Conservation (phyloP, 2,797 vertebrate genomes). For the Esox masquinongy region DNA sequence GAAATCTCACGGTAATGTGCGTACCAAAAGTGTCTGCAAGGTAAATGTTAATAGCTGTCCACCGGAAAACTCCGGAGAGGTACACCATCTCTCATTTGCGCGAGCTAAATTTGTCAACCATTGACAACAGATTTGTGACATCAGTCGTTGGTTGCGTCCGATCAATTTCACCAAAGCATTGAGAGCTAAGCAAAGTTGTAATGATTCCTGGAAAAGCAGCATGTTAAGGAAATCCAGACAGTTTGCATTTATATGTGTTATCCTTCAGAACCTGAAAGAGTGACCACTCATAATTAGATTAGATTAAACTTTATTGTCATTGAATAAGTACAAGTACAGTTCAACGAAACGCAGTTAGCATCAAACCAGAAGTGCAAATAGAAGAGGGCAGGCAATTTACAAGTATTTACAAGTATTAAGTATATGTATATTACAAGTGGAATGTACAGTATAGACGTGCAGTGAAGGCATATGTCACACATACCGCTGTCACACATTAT, state of each 20-base stretch:
- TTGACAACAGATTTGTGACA: neutral
- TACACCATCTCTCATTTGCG: neutral
- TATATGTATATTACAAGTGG: too few species aligned
- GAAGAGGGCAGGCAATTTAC: too few species aligned
- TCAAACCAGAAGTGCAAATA: too few species aligned
- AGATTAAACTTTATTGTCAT: too few species aligned
- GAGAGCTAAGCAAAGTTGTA: too few species aligned
- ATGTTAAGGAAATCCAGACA: neutral
- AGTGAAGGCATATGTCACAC: too few species aligned
- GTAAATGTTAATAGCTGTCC: neutral
- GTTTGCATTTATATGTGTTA: neutral
- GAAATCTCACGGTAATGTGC: neutral
- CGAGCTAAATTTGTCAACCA: neutral
- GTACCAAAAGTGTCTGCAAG: neutral
- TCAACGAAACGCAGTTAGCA: too few species aligned
- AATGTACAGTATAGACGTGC: too few species aligned
- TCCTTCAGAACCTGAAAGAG: neutral
- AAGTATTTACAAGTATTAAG: too few species aligned
- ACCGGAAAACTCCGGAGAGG: neutral
- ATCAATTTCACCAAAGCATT: neutral
- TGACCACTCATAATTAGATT: too few species aligned
- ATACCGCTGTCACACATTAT: too few species aligned
- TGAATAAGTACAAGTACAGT: too few species aligned
- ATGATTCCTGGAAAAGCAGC: neutral
- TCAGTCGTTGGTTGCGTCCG: neutral